Percentiles rank a stretch among this genome's conserved stretches.
Evolutionary conservation across 2,888 invertebrate genomes (phyloP).

Genomic region (Globia sparganii): DNA sequence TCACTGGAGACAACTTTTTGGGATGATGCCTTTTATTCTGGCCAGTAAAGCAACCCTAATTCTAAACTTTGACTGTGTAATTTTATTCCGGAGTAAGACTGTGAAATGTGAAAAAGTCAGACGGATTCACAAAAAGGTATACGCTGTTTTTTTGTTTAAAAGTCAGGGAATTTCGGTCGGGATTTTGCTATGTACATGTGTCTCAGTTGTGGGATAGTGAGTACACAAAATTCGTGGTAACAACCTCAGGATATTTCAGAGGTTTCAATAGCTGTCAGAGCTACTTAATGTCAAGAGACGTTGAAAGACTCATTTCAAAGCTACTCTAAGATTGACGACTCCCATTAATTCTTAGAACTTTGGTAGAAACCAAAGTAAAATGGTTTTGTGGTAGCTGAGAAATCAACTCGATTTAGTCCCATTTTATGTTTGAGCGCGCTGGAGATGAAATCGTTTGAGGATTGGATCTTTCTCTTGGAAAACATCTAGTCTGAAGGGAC

Average conservation of each 20-base stretch:
- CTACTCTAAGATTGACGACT: conserved; percentile 55
- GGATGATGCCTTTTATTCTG: conserved; percentile 67
- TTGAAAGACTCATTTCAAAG: conserved; percentile 50
- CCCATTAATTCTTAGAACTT: conserved; percentile 60
- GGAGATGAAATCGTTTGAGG: conserved; percentile 64
- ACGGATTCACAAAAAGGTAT: conserved; percentile 54
- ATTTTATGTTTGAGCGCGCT: conserved; percentile 64
- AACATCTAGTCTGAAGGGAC: conserved; percentile 30
- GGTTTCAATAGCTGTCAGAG: conserved; percentile 43
- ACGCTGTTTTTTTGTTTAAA: conserved; percentile 47
- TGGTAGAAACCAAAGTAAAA: conserved; percentile 63
- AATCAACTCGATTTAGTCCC: conserved; percentile 67
- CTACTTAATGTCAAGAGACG: conserved; percentile 26
- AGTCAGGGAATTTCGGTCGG: conserved; percentile 33
- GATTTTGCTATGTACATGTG: conserved; percentile 43
- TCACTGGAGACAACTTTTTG: conserved; percentile 66
- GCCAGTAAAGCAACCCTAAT: conserved; percentile 72
- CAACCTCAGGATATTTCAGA: conserved; percentile 18
- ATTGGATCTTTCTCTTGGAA: conserved; percentile 54
- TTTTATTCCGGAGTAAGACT: conserved; percentile 67
- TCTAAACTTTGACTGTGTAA: conserved; percentile 74
- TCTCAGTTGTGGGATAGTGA: conserved; percentile 40
- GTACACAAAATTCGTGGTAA: conserved; percentile 31
- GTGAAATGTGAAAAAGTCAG: conserved; percentile 64
- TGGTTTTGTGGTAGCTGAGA: conserved; percentile 63